Percentiles rank a stretch among this genome's conserved stretches.
phyloP scores from a whole-genome alignment of 2,888 invertebrate species.

The Standfussiana lucernea region DNA sequence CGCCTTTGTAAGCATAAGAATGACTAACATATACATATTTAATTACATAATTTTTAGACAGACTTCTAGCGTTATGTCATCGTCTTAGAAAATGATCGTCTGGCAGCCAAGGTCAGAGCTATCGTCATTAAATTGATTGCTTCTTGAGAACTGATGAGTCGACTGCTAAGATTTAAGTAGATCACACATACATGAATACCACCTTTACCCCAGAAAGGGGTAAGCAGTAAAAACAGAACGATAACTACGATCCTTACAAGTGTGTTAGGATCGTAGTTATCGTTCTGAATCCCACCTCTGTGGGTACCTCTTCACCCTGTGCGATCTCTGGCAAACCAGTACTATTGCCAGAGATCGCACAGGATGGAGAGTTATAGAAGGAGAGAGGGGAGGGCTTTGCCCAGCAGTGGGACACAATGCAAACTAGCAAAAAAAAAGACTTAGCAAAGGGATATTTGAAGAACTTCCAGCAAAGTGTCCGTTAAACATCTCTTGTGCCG shows the following conservation, averaged over 20 bases:
- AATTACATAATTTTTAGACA: conserved; percentile 44
- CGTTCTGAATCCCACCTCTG: too few relatives aligned
- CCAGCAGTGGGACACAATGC: neutral
- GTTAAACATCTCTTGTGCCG: too few relatives aligned
- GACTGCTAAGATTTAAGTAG: conserved; percentile 11
- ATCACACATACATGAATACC: neutral
- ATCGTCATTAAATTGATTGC: conserved; percentile 10
- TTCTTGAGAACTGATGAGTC: conserved; percentile 27
- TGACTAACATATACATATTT: conserved; percentile 48
- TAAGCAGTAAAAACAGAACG: neutral
- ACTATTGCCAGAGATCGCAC: neutral
- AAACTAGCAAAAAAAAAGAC: neutral
- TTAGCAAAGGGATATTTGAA: neutral
- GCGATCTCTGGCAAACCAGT: too few relatives aligned
- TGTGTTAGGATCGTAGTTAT: too few relatives aligned
- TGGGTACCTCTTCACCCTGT: too few relatives aligned
- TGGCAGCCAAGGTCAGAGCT: conserved; percentile 31
- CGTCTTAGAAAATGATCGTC: conserved; percentile 29
- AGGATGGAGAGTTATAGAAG: neutral
- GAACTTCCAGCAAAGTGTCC: neutral
- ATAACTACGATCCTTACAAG: neutral
- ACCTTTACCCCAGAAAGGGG: neutral
- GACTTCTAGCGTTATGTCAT: conserved; percentile 45
- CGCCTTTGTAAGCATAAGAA: conserved; percentile 40
- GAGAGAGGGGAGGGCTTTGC: neutral